Conservation (phyloP, 1,140 invertebrate genomes). For the Pygmarrhopalites habei region DNA sequence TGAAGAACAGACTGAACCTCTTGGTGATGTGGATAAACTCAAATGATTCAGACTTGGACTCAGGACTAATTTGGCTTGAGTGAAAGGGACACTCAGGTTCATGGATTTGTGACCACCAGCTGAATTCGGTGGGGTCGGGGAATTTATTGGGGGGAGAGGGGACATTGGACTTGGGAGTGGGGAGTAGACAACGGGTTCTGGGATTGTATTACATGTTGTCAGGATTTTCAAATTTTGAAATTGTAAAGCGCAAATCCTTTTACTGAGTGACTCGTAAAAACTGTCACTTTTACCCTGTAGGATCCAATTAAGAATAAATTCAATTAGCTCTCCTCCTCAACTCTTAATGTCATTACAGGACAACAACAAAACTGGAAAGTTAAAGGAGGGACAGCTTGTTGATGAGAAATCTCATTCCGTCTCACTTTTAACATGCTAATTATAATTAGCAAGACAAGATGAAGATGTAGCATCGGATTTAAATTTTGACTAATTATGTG, state of each 20-base stretch:
- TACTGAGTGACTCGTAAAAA: constrained; percentile 36
- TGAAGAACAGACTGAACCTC: constrained; percentile 19
- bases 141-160: constrained; percentile 11
- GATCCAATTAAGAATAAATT: too few relatives aligned
- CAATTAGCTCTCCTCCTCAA: too few relatives aligned
- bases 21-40: constrained; percentile 11
- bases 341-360: too few relatives aligned
- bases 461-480: too few relatives aligned
- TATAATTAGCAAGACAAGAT: too few relatives aligned
- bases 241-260: constrained; percentile 37
- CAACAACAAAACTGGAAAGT: too few relatives aligned
- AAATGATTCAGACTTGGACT: constrained; percentile 15
- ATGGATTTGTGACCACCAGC: neutral
- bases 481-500: too few relatives aligned
- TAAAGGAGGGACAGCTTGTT: too few relatives aligned
- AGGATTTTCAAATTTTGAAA: constrained; percentile 38
- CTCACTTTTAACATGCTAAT: too few relatives aligned
- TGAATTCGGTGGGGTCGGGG: neutral
- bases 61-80: constrained; percentile 1
- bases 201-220: constrained; percentile 31
- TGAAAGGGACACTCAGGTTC: neutral
- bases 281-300: constrained; percentile 36
- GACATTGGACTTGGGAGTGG: constrained; percentile 31
- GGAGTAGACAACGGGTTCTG: constrained; percentile 23
- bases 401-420: too few relatives aligned